Evolutionary conservation across 2,888 invertebrate genomes (phyloP).

Genomic region (Diaprepes abbreviatus): DNA sequence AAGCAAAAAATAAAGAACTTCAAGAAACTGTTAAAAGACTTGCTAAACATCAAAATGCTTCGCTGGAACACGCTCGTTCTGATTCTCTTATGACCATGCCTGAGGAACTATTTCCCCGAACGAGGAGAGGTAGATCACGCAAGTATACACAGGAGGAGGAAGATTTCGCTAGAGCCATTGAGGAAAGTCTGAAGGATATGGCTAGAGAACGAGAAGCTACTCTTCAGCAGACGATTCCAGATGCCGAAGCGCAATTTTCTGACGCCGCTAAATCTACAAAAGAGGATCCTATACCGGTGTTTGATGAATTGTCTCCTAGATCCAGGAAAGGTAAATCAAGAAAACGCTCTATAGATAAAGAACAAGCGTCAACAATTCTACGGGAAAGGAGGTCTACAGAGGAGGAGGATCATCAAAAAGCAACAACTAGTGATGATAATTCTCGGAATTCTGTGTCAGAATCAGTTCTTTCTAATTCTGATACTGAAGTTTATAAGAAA

Average conservation of each 20-base stretch:
- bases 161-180: slow-evolving; percentile 8
- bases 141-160: background rate
- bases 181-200: slow-evolving; percentile 6
- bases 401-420: background rate
- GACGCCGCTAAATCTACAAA: background rate
- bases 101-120: background rate
- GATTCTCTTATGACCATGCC: background rate
- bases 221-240: background rate
- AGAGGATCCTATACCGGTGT: background rate
- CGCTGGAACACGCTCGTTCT: background rate
- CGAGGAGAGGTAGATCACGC: slow-evolving; percentile 5
- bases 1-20: background rate
- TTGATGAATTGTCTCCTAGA: background rate
- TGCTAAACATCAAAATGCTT: background rate
- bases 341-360: background rate
- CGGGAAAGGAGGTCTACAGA: background rate
- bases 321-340: background rate
- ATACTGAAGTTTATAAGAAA: background rate
- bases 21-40: background rate
- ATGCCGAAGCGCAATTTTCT: background rate
- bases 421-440: background rate
- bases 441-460: background rate
- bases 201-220: background rate
- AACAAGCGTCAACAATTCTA: background rate
- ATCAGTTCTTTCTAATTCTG: background rate